Evolutionary conservation across 2,888 invertebrate species (phyloP).

Genomic region (Diploptera punctata): DNA sequence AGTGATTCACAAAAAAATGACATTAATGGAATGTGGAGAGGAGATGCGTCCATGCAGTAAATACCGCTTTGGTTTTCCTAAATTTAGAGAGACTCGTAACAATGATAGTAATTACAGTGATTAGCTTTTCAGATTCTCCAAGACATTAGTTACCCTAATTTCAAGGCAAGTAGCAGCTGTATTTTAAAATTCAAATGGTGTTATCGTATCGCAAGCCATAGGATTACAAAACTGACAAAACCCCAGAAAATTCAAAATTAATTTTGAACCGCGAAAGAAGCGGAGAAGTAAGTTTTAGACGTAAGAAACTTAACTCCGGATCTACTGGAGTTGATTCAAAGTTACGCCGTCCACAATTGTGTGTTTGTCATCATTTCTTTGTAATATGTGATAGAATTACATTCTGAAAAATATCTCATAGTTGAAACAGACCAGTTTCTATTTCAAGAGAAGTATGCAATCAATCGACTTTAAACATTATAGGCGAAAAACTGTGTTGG

Average conservation of each 20-base stretch:
- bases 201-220: background rate
- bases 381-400: too few relatives aligned
- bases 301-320: background rate
- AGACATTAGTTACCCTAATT: too few relatives aligned
- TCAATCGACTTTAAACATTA: background rate
- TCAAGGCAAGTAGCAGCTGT: background rate
- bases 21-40: background rate
- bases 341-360: too few relatives aligned
- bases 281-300: background rate
- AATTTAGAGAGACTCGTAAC: background rate
- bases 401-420: background rate
- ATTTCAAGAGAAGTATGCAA: background rate
- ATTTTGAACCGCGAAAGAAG: background rate
- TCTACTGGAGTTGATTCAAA: too few relatives aligned
- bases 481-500: background rate
- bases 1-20: background rate
- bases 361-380: too few relatives aligned
- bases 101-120: background rate
- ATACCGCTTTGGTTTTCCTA: background rate
- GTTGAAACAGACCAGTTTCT: background rate
- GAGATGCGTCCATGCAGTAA: background rate
- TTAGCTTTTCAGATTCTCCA: background rate
- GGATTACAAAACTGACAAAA: background rate
- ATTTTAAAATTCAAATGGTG: background rate
- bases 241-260: background rate